phyloP scores from a whole-genome alignment of 2,113 vertebrate genomes.

The Macroglossus sobrinus region DNA sequence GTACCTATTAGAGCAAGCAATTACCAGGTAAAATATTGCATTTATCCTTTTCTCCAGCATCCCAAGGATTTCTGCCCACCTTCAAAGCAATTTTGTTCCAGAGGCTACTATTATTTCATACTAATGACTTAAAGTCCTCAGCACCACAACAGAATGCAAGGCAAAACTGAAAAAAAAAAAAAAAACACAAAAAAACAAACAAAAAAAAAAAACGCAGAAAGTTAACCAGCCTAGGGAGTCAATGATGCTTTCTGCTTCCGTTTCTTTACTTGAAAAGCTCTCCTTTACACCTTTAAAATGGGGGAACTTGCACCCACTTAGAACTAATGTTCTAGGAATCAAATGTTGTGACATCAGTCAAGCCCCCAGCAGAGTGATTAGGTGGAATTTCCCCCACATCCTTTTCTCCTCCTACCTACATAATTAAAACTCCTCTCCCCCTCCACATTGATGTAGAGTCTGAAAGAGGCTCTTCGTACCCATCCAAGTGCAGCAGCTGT shows the following conservation, averaged over 20 bases:
- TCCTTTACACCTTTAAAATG: not conserved
- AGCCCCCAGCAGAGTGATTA: too few species aligned
- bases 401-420: not conserved
- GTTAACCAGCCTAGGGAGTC: not conserved
- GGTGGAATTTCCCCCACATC: not conserved
- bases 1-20: not conserved
- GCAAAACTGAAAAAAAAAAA: not conserved
- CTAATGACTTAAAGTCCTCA: not conserved
- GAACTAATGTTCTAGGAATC: not conserved
- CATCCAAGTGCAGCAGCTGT: accelerated
- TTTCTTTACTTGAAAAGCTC: not conserved
- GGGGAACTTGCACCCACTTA: not conserved
- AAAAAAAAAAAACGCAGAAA: not conserved
- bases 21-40: not conserved
- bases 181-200: not conserved
- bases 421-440: not conserved
- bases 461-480: not conserved
- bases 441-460: not conserved
- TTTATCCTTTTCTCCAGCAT: not conserved
- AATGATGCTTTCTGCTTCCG: not conserved
- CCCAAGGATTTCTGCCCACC: not conserved
- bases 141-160: not conserved
- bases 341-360: not conserved
- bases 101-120: not conserved
- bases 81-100: constrained; percentile 31